These are phyloP conservation scores for Argynnis bischoffii DNA, from an alignment of 2,888 invertebrate genomes.

Conservation along the genomic window DNA sequence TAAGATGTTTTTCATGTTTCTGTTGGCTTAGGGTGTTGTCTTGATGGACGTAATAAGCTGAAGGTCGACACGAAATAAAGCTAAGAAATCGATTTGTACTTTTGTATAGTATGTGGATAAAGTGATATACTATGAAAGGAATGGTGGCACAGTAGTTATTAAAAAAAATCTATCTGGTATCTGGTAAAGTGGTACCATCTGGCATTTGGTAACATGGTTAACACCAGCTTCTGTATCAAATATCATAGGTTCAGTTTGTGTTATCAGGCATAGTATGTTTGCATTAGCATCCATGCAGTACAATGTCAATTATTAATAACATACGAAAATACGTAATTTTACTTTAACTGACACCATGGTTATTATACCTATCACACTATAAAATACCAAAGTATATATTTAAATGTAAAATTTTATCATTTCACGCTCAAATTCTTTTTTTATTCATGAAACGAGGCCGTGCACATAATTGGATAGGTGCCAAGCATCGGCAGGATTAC, in stretches of 20 bases:
- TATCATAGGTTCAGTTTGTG: too few relatives aligned
- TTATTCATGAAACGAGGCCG: slow-evolving; percentile 7
- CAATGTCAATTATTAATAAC: too few relatives aligned
- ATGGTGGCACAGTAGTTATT: not conserved
- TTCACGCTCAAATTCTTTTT: slow-evolving; percentile 8
- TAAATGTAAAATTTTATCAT: not conserved
- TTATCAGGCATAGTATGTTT: too few relatives aligned
- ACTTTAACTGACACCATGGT: too few relatives aligned
- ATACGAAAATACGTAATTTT: too few relatives aligned
- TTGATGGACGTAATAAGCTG: not conserved
- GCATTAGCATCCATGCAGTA: too few relatives aligned
- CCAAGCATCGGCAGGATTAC: slow-evolving; percentile 8
- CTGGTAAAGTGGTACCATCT: too few relatives aligned
- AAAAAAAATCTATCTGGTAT: too few relatives aligned
- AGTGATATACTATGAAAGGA: not conserved
- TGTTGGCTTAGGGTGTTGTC: not conserved
- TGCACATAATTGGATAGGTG: slow-evolving; percentile 10
- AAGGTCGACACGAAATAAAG: not conserved
- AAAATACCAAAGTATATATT: not conserved
- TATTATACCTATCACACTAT: not conserved
- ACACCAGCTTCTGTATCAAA: too few relatives aligned
- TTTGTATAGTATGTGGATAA: not conserved
- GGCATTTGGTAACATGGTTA: too few relatives aligned
- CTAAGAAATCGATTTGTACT: slow-evolving; percentile 4
- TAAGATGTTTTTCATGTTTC: slow-evolving; percentile 9